Evolutionary conservation across 2,888 invertebrate species (phyloP), one percentile per base, ranked within the genome.

Genomic region (Neuroscelio doddi): DNA sequence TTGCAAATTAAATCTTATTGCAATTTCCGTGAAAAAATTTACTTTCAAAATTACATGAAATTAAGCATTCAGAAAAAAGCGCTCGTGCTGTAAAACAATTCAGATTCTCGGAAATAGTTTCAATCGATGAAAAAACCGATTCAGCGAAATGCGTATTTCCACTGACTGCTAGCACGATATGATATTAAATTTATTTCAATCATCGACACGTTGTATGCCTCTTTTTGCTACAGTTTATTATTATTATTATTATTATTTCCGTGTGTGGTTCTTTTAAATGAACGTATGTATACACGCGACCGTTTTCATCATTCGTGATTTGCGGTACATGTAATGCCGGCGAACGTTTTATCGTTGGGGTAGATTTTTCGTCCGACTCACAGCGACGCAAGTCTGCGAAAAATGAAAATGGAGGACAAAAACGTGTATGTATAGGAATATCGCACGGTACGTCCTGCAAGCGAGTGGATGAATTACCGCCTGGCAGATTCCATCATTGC

Each of bases 391-490:
- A 58, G 52, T 41, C 56, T 49, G 49, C 62, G 62, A 62, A 64
- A 68, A 68, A 65, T 69, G 65, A 62, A 71, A 70, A 68, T 68
- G 66, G 64, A 67, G 68, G 64, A 68, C 55, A 51, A 66, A 63
- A 69, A 62, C 53, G 53, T 46, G 41, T 49, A 47, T 42, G 36
- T 45, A 32, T 39, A 34, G 46, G 45, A 34, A 44, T 44, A 45
- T 39, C 32, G n/a, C n/a, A 10, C 9, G 1, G 36, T 12, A 7
- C 36, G 10, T 21, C 21, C 21, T 5, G 21, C 21, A 53, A 52
- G 44, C 62, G 55, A 46, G 74, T 68, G 78, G 76, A 80, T 80
- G 80, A 80, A 74, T 81, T 79, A 80, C 76, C 75, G 76, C 69
- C 70, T 67, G 74, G 78, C 75, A 78, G 79, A 80, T 79, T 81